Base-by-base conservation (phyloP, 2,888 invertebrate species). In the Ophonus ardosiacus region DNA sequence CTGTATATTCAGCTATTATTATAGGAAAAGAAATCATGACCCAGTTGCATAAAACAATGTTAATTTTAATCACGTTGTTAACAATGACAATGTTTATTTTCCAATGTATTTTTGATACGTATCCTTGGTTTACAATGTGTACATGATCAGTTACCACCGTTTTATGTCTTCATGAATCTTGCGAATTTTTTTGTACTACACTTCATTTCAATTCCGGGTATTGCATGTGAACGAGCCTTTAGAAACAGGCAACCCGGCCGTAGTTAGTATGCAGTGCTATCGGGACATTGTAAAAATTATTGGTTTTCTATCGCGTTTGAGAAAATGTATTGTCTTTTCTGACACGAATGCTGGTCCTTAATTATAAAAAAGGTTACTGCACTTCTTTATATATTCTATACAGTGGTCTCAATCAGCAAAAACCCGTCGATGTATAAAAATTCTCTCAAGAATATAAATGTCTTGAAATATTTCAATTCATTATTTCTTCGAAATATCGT, bases 291-390 rank as follows among this genome's bases (percentile, higher is more conserved):
- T 81, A 81, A 81, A 81, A 81, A 81, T 61, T 81, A 81, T 81
- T 81, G 81, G 65, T 81, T 81, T 81, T 81, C 81, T 81, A 81
- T 81, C 81, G 81, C 38, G 81, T 81, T 63, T 61, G 63, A 40
- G 65, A 63, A 81, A 81, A 81, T 81, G 81, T 81, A 81, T 81
- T 81, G 81, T 81, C 63, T 63, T 81, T 40, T 61, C 81, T 78
- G 78, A 78, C 78, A 78, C 78, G 78, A 78, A 57, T 56, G 78
- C 24, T 31, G 56, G 78, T 78, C 78, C 78, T 78, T 78, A 78
- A 78, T 78, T 78, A 78, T 78, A 78, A 78, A 78, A 57, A 78
- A 57, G 56, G 56, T 78, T 78, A 78, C 78, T 78, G 57, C 57
- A 57, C 56, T 78, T 78, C 15, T 78, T 31, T 57, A 78, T 74